These are phyloP conservation scores for Psylliodes chrysocephalus DNA, from an alignment of 2,888 invertebrate genomes.

Conservation along the genomic window DNA sequence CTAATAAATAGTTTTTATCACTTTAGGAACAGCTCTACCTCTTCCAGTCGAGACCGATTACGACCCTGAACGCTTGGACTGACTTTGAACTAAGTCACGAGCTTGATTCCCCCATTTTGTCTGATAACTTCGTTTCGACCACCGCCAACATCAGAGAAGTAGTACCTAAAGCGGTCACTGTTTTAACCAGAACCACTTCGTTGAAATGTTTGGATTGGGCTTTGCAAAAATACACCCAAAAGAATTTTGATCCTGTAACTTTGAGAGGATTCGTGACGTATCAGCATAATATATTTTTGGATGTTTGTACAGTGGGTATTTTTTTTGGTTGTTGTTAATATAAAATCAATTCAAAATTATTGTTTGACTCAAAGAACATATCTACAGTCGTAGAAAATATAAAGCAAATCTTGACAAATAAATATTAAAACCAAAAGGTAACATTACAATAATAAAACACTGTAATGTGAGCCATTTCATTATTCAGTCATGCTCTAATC, in stretches of 20 bases:
- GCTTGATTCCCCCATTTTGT: slow-evolving; percentile 74
- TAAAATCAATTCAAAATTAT: no score
- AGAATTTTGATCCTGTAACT: slow-evolving; percentile 40
- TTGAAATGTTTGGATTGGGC: slow-evolving; percentile 42
- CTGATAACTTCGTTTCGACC: slow-evolving; percentile 73
- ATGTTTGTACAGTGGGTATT: slow-evolving; percentile 54
- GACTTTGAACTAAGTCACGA: slow-evolving; percentile 85
- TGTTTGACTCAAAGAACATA: no score
- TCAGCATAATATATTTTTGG: slow-evolving; percentile 60
- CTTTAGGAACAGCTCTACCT: slow-evolving; percentile 70
- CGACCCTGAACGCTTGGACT: slow-evolving; percentile 77
- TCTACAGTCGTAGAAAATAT: no score
- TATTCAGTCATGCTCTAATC: no score
- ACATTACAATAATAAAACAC: no score
- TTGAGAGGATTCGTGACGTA: slow-evolving; percentile 43
- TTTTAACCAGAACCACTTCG: slow-evolving; percentile 49
- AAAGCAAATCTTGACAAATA: no score
- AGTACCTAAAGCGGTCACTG: slow-evolving; percentile 56
- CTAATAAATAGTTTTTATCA: neutral
- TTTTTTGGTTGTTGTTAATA: no score
- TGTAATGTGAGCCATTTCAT: no score
- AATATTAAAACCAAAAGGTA: no score
- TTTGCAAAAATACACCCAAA: slow-evolving; percentile 37
- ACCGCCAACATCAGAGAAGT: slow-evolving; percentile 82
- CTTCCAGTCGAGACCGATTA: slow-evolving; percentile 83